Base-by-base conservation (phyloP, 1,140 invertebrate genomes). In the Trypoxylus dichotomus region DNA sequence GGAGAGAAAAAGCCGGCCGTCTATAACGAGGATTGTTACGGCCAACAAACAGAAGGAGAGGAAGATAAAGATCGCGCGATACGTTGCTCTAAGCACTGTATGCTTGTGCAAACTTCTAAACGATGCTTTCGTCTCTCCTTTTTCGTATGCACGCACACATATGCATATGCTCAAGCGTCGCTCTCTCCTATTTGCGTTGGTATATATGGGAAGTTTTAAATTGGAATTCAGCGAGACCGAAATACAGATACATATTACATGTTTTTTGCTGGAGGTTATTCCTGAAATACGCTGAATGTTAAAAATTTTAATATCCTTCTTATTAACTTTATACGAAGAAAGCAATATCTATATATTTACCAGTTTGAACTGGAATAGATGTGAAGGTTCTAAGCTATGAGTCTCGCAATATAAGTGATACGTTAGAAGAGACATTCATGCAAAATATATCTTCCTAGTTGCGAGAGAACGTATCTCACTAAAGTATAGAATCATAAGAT, bases 161-260 rank as follows among this genome's bases (percentile, higher is more conserved):
- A 68, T 27, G 24, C 60, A 68, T 25, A 29, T 15, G 19, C 19
- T 54, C 47, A 54, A 68, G 60, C 21, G 6, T 1, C 21, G 19
- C 24, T 68, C 60, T 68, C 24, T 19, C 19, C 15, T 19, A 54
- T 68, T 68, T 68, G 60, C 82, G 80, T 83, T 83, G 81, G 81
- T 81, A 83, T n/a, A n/a, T 83, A 83, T 79, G 81, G 80, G 82
- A 80, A 77, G 80, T 72, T 80, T 78, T 74, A 79, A 79, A 81
- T 79, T 82, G 80, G 79, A 79, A 75, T 68, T 7, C 60, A 68
- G 60, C 24, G 24, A 68, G 60, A 68, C 21, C 24, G 24, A 68
- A 68, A 68, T 68, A 24, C 15, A 68, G 5, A 24, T 68, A 68
- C 24, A 68, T 29, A 27, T 54, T 68, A 29, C 11, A 68, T 68